Base-by-base conservation (phyloP, 2,113 vertebrate species). In the Bettongia penicillata region DNA sequence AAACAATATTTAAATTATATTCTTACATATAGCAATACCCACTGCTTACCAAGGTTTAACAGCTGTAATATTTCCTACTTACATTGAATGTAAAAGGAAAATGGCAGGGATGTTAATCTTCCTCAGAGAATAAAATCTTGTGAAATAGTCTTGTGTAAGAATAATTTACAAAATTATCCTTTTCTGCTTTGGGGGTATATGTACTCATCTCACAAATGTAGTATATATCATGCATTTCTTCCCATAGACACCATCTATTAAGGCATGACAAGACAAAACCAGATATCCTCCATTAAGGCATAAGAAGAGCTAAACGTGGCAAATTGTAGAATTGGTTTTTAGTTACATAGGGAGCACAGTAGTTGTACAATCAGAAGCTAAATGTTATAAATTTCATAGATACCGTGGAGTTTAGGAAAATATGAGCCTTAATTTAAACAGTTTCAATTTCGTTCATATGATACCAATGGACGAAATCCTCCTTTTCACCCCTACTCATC, bases 301-400 rank as follows among this genome's bases (percentile, higher is more conserved):
- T 14, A 90, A 3, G 89, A 96, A 68, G 91, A 96, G 94, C 43
- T 77, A 10, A 91, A 0, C 4, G 95, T 97, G 55, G 94, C 95
- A 96, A 93, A 93, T 7, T 48, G 43, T 61, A 95, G 48, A 95
- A 53, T 37, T 25, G 92, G 77, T 89, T 93, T 89, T 51, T 37
- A 19, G 10, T 96, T 53, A 84, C 43, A 53, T 77, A 0, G 53
- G 77, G 47, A 95, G 91, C n/a, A 51, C 22, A 92, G 43, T 61
- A 90, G 25, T 90, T 92, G 92, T 90, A 11, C 94, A 95, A 94
- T 95, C 51, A 92, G 51, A 47, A 68, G 53, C 37, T 94, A 93
- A 95, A 95, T 93, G 93, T 93, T 95, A 95, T 49, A 28, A 31
- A 94, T 95, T 89, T 43, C 8, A 95, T 31, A 49, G 28, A 77